Evolutionary conservation across 2,113 vertebrate species (phyloP), one percentile per base, ranked within the genome.

Genomic region (Triplophysa siluroides): DNA sequence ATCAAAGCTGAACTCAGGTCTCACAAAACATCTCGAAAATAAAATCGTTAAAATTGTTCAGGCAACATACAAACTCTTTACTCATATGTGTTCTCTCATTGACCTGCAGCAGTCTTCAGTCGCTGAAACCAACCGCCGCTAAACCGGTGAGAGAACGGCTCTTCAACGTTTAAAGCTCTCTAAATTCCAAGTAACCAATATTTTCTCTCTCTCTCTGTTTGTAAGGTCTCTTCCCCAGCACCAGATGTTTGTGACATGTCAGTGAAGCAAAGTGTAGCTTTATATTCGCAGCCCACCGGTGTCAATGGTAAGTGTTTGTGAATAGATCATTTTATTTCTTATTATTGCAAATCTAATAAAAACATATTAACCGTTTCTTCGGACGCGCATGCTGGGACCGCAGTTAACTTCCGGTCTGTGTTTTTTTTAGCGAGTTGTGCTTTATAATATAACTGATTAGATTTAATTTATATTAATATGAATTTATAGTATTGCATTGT

Each of bases 1-100:
- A 98, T 98, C 90, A 98, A 98, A 92, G 96, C 96, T 0, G 96
- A 99, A 88, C 93, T 98, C 90, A 98, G 96, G 97, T 99, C 24
- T 8, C 54, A 13, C 9, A 12, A 21, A 18, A 52, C 26, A 10
- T 58, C 8, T 54, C 50, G 14, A 7, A 14, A 45, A n/a, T 38
- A 33, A 47, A 77, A 29, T 23, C 1, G 8, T 41, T n/a, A 33
- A 9, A 21, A 58, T 21, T 21, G 19, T 58, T 19, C 19, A 21
- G 54, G n/a, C 54, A 10, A 58, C 8, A 58, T 58, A 2, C n/a
- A 41, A 19, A 0, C 7, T 68, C 8, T 45, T 67, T 63, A 66
- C 14, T 81, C n/a, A 9, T 14, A 38, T 38, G 6, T 38, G 33
- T 38, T 38, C 33, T 38, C 33, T 23, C 47, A 52, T 14, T 64